Evolutionary conservation across 2,113 vertebrate genomes (phyloP).

Genomic region (Arizona elegans): DNA sequence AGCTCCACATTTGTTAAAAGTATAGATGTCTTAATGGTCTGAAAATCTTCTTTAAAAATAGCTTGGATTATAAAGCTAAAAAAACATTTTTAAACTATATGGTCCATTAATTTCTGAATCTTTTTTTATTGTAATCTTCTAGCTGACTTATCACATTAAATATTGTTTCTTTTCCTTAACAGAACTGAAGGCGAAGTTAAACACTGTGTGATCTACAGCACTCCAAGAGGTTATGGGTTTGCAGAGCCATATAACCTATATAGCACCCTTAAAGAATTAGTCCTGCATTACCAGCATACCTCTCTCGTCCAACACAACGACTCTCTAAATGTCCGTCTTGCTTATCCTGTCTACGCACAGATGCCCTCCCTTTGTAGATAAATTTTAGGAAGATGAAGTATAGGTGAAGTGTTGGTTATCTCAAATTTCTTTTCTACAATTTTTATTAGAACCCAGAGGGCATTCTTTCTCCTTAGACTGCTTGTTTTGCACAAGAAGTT

Average conservation of each 20-base stretch:
- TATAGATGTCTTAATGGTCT: neutral
- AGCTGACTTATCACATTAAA: slow-evolving; percentile 33
- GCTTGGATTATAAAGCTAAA: neutral
- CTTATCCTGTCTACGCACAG: slow-evolving; percentile 89
- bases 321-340: slow-evolving; percentile 91
- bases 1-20: neutral
- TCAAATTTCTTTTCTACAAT: slow-evolving; percentile 72
- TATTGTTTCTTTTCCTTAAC: slow-evolving; percentile 48
- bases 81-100: neutral
- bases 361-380: slow-evolving; percentile 84
- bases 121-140: neutral
- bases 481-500: slow-evolving; percentile 99
- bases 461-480: slow-evolving; percentile 97
- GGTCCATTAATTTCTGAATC: neutral
- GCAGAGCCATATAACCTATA: slow-evolving; percentile 93
- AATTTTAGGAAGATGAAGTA: slow-evolving; percentile 61
- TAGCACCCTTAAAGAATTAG: slow-evolving; percentile 90
- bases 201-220: slow-evolving; percentile 96
- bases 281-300: slow-evolving; percentile 93
- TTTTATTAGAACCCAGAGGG: slow-evolving; percentile 85
- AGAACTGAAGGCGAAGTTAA: slow-evolving; percentile 93
- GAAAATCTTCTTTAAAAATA: neutral
- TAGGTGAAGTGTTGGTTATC: slow-evolving; percentile 57
- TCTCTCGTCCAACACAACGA: slow-evolving; percentile 95
- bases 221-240: slow-evolving; percentile 88